Base-by-base conservation (phyloP, 2,797 vertebrate genomes). In the Malurus splendens region DNA sequence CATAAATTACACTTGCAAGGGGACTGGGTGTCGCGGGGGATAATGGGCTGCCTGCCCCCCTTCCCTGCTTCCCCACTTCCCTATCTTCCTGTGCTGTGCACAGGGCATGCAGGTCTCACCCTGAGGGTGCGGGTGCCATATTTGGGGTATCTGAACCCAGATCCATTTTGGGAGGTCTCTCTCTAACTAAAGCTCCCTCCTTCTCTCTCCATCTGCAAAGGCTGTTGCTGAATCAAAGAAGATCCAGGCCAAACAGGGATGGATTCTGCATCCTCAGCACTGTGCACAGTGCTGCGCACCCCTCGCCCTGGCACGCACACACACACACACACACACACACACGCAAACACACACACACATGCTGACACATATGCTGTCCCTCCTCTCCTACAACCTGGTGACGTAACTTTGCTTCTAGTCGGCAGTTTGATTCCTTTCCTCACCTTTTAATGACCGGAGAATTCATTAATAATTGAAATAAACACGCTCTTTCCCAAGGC, bases 401-500 rank as follows among this genome's bases (percentile, higher is more conserved):
- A 96, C 1, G 71, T 93, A 91, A 93, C 86, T 90, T 83, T 48
- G 56, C 83, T 87, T 64, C 91, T 78, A 61, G 42, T 15, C 11
- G 2, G 83, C 91, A 55, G 81, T 82, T 92, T 78, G 71, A 94
- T 92, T 93, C 82, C 86, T 95, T 94, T 94, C 87, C 89, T 96
- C 92, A 94, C 95, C 94, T 96, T 96, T 95, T 96, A 96, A 96
- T 95, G 93, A 95, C 93, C 19, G 11, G 90, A 87, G 91, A 94
- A 96, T 95, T 95, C 91, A 96, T 96, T 96, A 95, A 96, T 95
- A 95, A 96, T 95, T 96, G 91, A 96, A 96, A 96, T 95, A 95
- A 95, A 96, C 93, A 95, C 0, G 25, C 65, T 94, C 73, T 89
- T 93, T 95, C 86, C 93, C 91, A 92, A 86, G 92, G 93, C 95